phyloP scores from a whole-genome alignment of 2,113 vertebrate species.

The Arizona elegans region DNA sequence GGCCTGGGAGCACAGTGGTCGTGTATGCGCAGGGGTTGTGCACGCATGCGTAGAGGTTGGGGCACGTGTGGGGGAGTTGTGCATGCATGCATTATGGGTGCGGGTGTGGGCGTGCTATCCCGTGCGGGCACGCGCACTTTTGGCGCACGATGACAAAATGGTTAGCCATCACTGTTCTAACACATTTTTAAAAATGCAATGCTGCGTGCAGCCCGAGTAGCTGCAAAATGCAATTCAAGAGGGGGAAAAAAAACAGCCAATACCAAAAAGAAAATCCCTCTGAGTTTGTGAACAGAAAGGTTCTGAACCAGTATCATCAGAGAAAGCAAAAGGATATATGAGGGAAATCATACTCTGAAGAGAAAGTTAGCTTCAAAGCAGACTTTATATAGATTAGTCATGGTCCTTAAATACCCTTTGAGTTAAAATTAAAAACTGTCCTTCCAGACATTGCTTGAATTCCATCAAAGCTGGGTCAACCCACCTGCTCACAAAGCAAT shows the following conservation, averaged over 20 bases:
- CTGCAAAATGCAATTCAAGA: not conserved
- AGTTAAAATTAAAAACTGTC: not conserved
- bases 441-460: not conserved
- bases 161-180: too few species aligned
- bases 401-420: not conserved
- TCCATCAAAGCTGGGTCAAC: not conserved
- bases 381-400: not conserved
- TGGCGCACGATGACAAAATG: too few species aligned
- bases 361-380: not conserved
- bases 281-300: slow-evolving; percentile 4
- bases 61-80: too few species aligned
- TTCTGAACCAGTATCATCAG: not conserved
- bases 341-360: not conserved
- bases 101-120: too few species aligned
- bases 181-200: not conserved
- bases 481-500: not conserved
- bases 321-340: not conserved
- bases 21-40: too few species aligned
- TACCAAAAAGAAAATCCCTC: not conserved
- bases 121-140: too few species aligned
- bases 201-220: not conserved
- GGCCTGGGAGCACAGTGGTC: too few species aligned
- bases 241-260: not conserved
- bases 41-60: too few species aligned
- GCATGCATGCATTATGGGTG: too few species aligned